These are phyloP conservation scores for Chaetorhynchus papuensis DNA, from an alignment of 2,113 vertebrate species.

Conservation along the genomic window DNA sequence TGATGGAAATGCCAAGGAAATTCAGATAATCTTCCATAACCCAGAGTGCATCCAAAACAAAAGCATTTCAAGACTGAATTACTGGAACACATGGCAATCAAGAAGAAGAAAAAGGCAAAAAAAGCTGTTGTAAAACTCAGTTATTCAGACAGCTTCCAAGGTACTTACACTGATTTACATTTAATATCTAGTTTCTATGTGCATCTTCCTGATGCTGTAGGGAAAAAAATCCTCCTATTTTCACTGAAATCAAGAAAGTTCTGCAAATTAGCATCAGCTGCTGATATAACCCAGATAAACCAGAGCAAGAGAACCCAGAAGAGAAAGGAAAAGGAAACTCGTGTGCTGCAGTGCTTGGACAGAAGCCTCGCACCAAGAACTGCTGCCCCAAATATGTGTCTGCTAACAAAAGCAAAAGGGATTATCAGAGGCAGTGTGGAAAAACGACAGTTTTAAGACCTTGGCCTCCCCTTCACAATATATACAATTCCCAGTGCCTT, in stretches of 20 bases:
- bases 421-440: not conserved
- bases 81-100: not conserved
- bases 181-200: not conserved
- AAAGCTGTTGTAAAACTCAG: not conserved
- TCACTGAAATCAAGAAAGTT: not conserved
- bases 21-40: not conserved
- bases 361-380: not conserved
- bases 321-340: not conserved
- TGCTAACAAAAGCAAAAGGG: not conserved
- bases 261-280: not conserved
- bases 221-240: not conserved
- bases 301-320: not conserved
- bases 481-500: not conserved
- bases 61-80: not conserved
- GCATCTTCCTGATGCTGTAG: not conserved
- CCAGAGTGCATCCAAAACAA: not conserved
- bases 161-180: not conserved
- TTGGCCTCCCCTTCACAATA: not conserved
- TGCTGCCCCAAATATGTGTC: not conserved
- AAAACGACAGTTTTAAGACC: constrained; percentile 31
- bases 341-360: not conserved
- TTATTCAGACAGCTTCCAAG: not conserved
- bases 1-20: not conserved
- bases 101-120: not conserved
- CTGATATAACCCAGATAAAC: not conserved